Percentiles rank a stretch among this genome's conserved stretches.
phyloP scores from a whole-genome alignment of 35 echinoderm and acorn worm species.

The Strongylocentrotus purpuratus region DNA sequence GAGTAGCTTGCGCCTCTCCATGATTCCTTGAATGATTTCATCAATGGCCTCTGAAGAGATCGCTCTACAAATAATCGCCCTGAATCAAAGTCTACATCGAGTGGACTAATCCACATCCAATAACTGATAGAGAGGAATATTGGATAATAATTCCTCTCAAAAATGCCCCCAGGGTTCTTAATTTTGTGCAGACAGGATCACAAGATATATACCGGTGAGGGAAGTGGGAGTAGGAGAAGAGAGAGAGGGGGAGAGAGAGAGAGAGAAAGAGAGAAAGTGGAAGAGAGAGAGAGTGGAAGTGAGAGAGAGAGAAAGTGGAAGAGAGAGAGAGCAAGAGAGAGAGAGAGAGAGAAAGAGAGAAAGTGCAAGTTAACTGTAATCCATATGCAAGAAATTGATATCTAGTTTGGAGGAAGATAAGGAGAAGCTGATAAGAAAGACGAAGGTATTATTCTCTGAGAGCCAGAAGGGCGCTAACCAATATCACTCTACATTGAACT shows the following conservation, averaged over 20 bases:
- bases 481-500: neutral
- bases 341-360: neutral
- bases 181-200: neutral
- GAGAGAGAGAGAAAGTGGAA: neutral
- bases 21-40: neutral
- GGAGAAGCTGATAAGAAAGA: conserved; percentile 2
- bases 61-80: neutral
- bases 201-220: neutral
- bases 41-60: neutral
- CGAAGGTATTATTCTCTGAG: neutral
- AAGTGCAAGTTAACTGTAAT: conserved; percentile 32
- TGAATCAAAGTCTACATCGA: neutral
- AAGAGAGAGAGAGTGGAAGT: neutral
- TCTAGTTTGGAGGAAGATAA: neutral
- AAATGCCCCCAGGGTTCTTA: neutral
- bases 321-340: neutral
- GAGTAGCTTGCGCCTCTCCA: neutral
- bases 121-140: conserved; percentile 36
- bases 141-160: conserved; percentile 35
- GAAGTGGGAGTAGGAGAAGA: neutral
- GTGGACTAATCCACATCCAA: conserved; percentile 18
- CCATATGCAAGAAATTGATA: conserved; percentile 42
- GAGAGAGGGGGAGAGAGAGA: neutral
- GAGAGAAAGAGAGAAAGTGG: neutral
- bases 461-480: neutral